Evolutionary conservation across 2,888 invertebrate species (phyloP).

Genomic region (Plebejus argus): DNA sequence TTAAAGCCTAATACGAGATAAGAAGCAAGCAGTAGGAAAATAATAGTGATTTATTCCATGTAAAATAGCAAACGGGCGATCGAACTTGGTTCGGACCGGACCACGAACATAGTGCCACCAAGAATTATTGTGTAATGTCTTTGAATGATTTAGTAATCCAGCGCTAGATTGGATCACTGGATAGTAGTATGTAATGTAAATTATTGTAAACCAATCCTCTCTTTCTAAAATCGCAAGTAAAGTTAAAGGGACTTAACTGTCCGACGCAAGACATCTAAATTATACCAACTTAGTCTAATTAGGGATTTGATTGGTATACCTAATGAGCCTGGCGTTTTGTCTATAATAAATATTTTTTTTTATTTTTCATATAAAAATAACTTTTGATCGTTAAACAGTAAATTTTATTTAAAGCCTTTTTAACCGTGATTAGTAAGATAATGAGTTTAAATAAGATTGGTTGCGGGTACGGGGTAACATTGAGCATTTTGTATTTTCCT

Average conservation of each 20-base stretch:
- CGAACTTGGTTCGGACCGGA: too few relatives aligned
- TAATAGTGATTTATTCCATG: too few relatives aligned
- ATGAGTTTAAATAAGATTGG: not conserved
- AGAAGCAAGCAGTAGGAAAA: too few relatives aligned
- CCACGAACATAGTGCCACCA: too few relatives aligned
- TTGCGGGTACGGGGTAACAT: too few relatives aligned
- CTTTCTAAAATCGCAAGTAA: not conserved
- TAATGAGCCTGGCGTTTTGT: conserved; percentile 48
- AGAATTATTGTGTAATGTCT: too few relatives aligned
- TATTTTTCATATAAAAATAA: conserved; percentile 36
- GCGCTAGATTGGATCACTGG: too few relatives aligned
- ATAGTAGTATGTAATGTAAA: too few relatives aligned
- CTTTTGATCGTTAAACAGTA: not conserved
- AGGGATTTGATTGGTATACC: conserved; percentile 53
- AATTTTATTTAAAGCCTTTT: not conserved
- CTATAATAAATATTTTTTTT: conserved; percentile 39
- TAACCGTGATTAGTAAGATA: not conserved
- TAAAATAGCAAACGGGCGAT: too few relatives aligned
- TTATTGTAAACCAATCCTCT: not conserved
- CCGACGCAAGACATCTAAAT: conserved; percentile 44
- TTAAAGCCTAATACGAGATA: too few relatives aligned
- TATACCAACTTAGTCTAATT: conserved; percentile 38
- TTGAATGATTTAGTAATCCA: too few relatives aligned
- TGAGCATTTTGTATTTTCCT: too few relatives aligned
- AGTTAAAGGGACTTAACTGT: conserved; percentile 34